Evolutionary conservation across 2,888 invertebrate genomes (phyloP).

Genomic region (Schizotus pectinicornis): DNA sequence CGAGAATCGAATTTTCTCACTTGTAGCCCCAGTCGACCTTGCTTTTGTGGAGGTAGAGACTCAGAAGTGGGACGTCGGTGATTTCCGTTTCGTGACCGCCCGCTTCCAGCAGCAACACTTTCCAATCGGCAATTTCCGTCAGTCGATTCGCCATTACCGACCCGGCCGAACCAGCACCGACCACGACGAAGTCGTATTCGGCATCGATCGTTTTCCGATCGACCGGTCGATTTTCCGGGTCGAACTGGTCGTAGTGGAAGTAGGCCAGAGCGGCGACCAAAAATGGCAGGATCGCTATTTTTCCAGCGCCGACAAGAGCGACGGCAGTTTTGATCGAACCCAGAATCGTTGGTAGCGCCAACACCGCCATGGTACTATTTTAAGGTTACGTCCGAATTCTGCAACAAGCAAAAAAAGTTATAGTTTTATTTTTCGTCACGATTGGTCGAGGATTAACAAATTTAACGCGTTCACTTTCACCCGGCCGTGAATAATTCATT

Average conservation of each 20-base stretch:
- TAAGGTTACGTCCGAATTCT: no score
- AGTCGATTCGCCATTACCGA: constrained; percentile 82
- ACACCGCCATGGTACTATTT: constrained; percentile 39
- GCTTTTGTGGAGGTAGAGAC: constrained; percentile 86
- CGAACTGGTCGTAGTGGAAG: constrained; percentile 84
- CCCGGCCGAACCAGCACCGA: constrained; percentile 87
- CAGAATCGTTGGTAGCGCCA: constrained; percentile 60
- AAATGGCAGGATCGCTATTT: constrained; percentile 75
- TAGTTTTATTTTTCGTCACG: constrained; percentile 8
- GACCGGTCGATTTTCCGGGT: constrained; percentile 82
- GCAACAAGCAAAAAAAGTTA: not conserved
- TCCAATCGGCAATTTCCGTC: constrained; percentile 79
- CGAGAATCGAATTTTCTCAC: constrained; percentile 59
- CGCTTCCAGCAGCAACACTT: constrained; percentile 80
- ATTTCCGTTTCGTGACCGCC: constrained; percentile 89
- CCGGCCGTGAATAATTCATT: no score
- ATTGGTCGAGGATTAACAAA: no score
- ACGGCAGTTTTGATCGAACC: constrained; percentile 76
- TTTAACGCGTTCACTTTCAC: no score
- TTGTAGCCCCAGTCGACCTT: constrained; percentile 91
- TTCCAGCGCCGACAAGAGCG: constrained; percentile 73
- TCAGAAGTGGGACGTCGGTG: constrained; percentile 85
- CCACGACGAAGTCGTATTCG: constrained; percentile 82
- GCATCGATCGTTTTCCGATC: constrained; percentile 62
- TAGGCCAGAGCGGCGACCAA: constrained; percentile 79